Percentiles rank a stretch among this genome's conserved stretches.
Evolutionary conservation across 2,888 invertebrate genomes (phyloP).

Genomic region (Spicauda simplicius): DNA sequence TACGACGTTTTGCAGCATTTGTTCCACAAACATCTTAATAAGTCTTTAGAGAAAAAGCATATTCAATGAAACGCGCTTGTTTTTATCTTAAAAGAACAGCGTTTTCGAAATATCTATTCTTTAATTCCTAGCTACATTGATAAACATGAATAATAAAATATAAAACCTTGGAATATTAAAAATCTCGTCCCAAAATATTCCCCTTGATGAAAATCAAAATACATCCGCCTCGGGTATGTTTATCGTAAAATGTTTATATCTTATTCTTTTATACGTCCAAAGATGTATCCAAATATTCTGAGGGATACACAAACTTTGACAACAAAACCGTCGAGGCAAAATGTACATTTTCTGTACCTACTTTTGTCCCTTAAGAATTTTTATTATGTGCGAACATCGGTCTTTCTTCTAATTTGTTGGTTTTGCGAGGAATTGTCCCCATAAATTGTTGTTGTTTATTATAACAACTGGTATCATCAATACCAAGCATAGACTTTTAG

Average conservation of each 20-base stretch:
- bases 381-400: too few relatives aligned
- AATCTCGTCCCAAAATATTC: background rate
- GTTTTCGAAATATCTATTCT: background rate
- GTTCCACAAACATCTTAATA: too few relatives aligned
- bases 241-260: slow-evolving; percentile 8
- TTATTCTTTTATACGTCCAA: slow-evolving; percentile 4
- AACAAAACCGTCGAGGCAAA: background rate
- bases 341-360: background rate
- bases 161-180: background rate
- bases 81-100: too few relatives aligned
- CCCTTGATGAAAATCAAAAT: background rate
- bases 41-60: too few relatives aligned
- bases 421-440: too few relatives aligned
- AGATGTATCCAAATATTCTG: background rate
- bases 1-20: too few relatives aligned
- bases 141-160: slow-evolving; percentile 1
- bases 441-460: too few relatives aligned
- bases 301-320: background rate
- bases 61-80: too few relatives aligned
- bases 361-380: too few relatives aligned
- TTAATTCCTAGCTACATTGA: background rate
- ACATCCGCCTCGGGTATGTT: slow-evolving; percentile 2
- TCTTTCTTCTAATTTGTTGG: too few relatives aligned
- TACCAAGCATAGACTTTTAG: too few relatives aligned
- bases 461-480: too few relatives aligned